Percentiles rank a stretch among this genome's conserved stretches.
phyloP scores from a whole-genome alignment of 2,888 invertebrate species.

The Dioctria linearis region DNA sequence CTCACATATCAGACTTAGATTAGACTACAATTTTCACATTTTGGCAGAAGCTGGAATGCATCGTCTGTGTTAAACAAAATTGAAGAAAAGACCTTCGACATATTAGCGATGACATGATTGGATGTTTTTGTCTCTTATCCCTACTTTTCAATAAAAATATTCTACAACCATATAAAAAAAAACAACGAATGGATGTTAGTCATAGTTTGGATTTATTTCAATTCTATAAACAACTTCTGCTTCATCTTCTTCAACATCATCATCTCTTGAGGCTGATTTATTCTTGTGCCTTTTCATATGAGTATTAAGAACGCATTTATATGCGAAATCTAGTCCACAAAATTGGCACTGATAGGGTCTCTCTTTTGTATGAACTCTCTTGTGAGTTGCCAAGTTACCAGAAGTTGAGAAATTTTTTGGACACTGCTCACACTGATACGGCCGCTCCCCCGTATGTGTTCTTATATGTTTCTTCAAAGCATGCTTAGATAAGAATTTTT shows the following conservation, averaged over 20 bases:
- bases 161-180: too few species aligned
- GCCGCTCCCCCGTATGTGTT: slow-evolving; percentile 58
- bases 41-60: too few species aligned
- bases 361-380: slow-evolving; percentile 54
- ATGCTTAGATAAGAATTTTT: slow-evolving; percentile 54
- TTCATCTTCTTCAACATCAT: background rate
- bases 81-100: too few species aligned
- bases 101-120: too few species aligned
- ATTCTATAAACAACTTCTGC: background rate
- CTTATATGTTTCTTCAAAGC: slow-evolving; percentile 55
- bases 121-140: too few species aligned
- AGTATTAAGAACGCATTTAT: slow-evolving; percentile 54
- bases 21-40: too few species aligned
- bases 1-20: too few species aligned
- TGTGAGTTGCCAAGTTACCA: slow-evolving; percentile 56
- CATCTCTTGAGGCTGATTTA: background rate
- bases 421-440: slow-evolving; percentile 54
- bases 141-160: too few species aligned
- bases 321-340: slow-evolving; percentile 52
- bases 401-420: slow-evolving; percentile 53
- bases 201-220: background rate
- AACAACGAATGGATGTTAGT: background rate
- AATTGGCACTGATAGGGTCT: slow-evolving; percentile 52
- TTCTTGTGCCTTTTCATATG: slow-evolving; percentile 55
- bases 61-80: too few species aligned